Evolutionary conservation across 2,888 invertebrate species (phyloP), one percentile per base, ranked within the genome.

Genomic region (Lasioglossum calceatum): DNA sequence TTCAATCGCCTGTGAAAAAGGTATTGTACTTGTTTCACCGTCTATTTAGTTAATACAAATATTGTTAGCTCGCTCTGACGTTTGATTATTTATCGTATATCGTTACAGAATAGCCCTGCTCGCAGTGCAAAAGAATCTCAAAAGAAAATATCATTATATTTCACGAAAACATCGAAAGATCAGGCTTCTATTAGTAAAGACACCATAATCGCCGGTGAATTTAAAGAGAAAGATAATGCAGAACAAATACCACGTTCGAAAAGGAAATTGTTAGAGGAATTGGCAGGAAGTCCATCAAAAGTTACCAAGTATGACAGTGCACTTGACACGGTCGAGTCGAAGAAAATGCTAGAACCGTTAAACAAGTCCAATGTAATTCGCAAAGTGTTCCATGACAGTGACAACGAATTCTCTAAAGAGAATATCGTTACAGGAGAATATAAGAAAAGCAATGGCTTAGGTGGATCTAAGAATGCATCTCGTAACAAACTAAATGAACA

Each of bases 61-160:
- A 32, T 64, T 36, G 16, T 64, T 64, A 64, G 1, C 19, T 74
- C 36, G 4, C n/a, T 39, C 70, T 7, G 10, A 61, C 0, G 3
- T 36, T 36, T 42, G 14, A 5, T 44, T 19, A 0, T 54, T 77
- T 44, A 36, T 2, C 0, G n/a, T 74, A 19, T 0, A 23, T 71
- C 14, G 7, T 88, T 76, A 1, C 70, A 88, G 88, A 70, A 36
- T 61, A 2, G 50, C 27, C 4, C 47, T 14, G 23, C 4, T 44
- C 36, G 50, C 27, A 12, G 16, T 50, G 32, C 3, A 4, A 72
- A 79, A 23, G 70, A 47, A 23, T 73, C 80, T 27, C 88, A 88
- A 23, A 77, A 39, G 16, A 88, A 88, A 64, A 86, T 88, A 80
- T 89, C 83, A 8, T 54, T 39, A 5, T 88, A 80, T 61, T 88